Percentiles rank a stretch among this genome's conserved stretches.
Evolutionary conservation across 2,113 vertebrate genomes (phyloP).

Genomic region (Telmatochromis brachygnathus): DNA sequence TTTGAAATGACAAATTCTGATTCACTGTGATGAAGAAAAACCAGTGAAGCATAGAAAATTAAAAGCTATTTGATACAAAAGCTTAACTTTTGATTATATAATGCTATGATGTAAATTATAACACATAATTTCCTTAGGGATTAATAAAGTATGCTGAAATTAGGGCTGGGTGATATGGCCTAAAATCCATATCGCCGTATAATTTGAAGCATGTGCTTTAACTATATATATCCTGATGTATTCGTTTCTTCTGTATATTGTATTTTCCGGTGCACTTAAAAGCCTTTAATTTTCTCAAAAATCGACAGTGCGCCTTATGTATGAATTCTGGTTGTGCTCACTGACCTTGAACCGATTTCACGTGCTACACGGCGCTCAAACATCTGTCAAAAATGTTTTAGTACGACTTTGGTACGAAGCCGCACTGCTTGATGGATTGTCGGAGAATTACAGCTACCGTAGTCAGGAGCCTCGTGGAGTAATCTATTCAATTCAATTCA

Average conservation of each 20-base stretch:
- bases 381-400: not conserved
- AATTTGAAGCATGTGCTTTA: not conserved
- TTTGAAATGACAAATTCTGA: not conserved
- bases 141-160: not conserved
- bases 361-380: not conserved
- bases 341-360: not conserved
- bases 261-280: not conserved
- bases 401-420: not conserved
- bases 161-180: not conserved
- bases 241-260: not conserved
- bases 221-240: not conserved
- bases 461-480: accelerated
- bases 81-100: not conserved
- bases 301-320: accelerated
- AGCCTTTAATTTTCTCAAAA: not conserved
- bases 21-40: not conserved
- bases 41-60: not conserved
- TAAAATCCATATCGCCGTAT: not conserved
- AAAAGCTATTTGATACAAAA: not conserved
- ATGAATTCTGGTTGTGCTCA: not conserved
- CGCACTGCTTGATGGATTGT: not conserved
- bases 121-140: not conserved
- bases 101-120: not conserved
- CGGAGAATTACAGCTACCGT: not conserved
- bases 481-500: not conserved